Percentiles rank a stretch among this genome's conserved stretches.
Conservation (phyloP, 2,888 invertebrate genomes). For the Dermolepida albohirtum region DNA sequence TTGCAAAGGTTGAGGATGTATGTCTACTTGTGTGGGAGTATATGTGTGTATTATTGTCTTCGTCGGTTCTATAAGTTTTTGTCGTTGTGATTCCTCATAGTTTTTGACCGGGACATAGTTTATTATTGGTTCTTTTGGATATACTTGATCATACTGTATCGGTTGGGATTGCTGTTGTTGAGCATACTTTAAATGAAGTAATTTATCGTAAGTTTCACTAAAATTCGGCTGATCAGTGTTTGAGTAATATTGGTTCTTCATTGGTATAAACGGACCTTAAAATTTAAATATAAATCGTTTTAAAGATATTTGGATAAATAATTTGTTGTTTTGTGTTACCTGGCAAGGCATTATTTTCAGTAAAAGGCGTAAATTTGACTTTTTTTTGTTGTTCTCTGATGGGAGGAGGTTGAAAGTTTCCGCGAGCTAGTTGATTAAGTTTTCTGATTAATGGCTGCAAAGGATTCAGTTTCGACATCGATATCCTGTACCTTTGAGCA, state of each 20-base stretch:
- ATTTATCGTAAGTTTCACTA: slow-evolving; percentile 61
- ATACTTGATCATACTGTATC: slow-evolving; percentile 44
- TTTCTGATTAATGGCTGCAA: slow-evolving; percentile 49
- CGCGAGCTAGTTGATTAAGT: slow-evolving; percentile 47
- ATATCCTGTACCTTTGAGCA: slow-evolving; percentile 39
- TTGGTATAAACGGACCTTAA: slow-evolving; percentile 67
- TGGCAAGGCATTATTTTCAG: slow-evolving; percentile 68
- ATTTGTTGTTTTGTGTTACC: not conserved
- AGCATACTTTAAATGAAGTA: slow-evolving; percentile 60
- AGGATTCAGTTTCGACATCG: slow-evolving; percentile 43
- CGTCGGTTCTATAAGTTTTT: slow-evolving; percentile 42
- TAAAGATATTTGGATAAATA: no score
- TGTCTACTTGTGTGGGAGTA: slow-evolving; percentile 61
- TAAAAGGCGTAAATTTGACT: slow-evolving; percentile 68
- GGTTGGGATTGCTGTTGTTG: slow-evolving; percentile 51
- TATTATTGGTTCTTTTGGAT: slow-evolving; percentile 25
- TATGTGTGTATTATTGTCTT: slow-evolving; percentile 61
- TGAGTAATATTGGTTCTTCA: slow-evolving; percentile 52
- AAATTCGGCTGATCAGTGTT: slow-evolving; percentile 56
- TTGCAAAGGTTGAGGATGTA: slow-evolving; percentile 47
- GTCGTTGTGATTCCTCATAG: slow-evolving; percentile 33
- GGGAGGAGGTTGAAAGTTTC: slow-evolving; percentile 40
- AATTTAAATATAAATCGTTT: slow-evolving; percentile 48
- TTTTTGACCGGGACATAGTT: slow-evolving; percentile 27
- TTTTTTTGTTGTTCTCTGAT: slow-evolving; percentile 51